A percentile compares a stretch with the other conserved stretches of the same genome.
phyloP scores from a whole-genome alignment of 2,888 invertebrate species.

The Cacoxenus indagator region DNA sequence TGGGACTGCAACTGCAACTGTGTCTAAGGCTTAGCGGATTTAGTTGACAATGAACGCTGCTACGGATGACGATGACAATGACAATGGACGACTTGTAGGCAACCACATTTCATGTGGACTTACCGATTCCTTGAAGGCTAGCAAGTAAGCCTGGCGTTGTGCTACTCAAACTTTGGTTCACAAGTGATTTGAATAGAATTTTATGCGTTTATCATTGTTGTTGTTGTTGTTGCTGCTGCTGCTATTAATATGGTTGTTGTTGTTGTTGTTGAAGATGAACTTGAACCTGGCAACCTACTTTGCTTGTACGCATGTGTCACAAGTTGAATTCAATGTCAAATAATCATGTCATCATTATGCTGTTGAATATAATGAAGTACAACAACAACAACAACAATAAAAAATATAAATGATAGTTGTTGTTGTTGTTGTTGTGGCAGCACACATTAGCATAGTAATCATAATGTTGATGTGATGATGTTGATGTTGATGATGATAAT shows the following conservation, averaged over 20 bases:
- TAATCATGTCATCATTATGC: background rate
- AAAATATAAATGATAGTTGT: too few relatives aligned
- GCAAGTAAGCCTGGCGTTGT: too few relatives aligned
- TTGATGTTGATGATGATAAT: background rate
- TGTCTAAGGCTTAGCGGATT: background rate
- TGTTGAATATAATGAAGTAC: background rate
- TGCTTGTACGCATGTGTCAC: background rate
- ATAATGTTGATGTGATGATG: background rate
- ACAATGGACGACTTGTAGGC: too few relatives aligned
- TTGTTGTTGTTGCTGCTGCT: too few relatives aligned
- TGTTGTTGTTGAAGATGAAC: background rate
- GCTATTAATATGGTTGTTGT: too few relatives aligned
- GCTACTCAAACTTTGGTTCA: too few relatives aligned
- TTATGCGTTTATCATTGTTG: too few relatives aligned
- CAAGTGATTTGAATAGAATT: too few relatives aligned
- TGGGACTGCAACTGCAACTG: background rate
- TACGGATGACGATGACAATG: background rate
- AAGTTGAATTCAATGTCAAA: slow-evolving; percentile 19
- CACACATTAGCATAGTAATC: slow-evolving; percentile 11
- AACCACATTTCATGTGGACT: too few relatives aligned
- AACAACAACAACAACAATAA: background rate
- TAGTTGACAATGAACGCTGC: background rate
- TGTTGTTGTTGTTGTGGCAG: too few relatives aligned
- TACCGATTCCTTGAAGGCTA: too few relatives aligned
- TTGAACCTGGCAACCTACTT: slow-evolving; percentile 6